Evolutionary conservation across 2,888 invertebrate species (phyloP), one percentile per base, ranked within the genome.

Genomic region (Idaea biselata): DNA sequence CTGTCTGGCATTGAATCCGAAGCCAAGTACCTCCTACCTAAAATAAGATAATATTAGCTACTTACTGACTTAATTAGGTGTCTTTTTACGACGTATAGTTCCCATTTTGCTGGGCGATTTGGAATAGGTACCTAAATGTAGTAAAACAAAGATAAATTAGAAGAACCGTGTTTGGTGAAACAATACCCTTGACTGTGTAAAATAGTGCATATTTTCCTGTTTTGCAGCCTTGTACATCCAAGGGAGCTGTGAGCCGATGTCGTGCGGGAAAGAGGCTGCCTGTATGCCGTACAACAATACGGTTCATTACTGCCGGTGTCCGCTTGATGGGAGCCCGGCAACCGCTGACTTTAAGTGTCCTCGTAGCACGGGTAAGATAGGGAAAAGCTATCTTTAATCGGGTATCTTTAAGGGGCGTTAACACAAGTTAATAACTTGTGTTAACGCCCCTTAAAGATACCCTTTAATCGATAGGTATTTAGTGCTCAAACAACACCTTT

Each of bases 231-330:
- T 75, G 65, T 80, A 80, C 61, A 80, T 82, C 61, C 72, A 76
- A 31, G 94, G 94, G 0, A 75, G 81, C 18, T 94, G 94, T 72
- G 81, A 82, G 61, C 84, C 87, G 3, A 88, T 90, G 14, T 93
- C 94, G 55, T 95, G 95, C 73, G 94, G 94, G 0, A 89, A 86
- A 54, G 95, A 95, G 70, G 94, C 94, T 0, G 95, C 95, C 0
- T 96, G 95, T 75, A 84, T 89, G 63, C 88, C 84, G 69, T 80
- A 87, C 60, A 92, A 93, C 66, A 84, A 84, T 63, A 86, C 87
- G 58, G 89, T 89, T 6, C 94, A 94, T 74, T 93, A 89, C 60
- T 96, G 96, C 78, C 86, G 95, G 5, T 96, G 96, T 78, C 95
- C 95, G 0, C 94, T 95, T 71, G 95, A 95, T 74, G 91, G 91